phyloP scores from a whole-genome alignment of 2,113 vertebrate genomes.

The Pontoporia blainvillei region DNA sequence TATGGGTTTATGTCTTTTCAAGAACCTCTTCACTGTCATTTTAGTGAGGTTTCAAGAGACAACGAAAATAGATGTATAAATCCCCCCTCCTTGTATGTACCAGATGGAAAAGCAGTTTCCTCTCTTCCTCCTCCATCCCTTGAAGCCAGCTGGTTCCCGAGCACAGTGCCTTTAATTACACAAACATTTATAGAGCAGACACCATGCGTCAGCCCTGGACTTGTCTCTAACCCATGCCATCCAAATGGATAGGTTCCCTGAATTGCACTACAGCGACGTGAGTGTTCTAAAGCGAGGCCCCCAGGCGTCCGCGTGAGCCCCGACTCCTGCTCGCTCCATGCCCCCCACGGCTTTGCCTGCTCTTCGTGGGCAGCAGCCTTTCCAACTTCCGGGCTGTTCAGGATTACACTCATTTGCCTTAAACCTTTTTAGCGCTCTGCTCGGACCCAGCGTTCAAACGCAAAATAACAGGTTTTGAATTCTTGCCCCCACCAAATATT shows the following conservation, averaged over 20 bases:
- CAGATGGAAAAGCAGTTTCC: background rate
- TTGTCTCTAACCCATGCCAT: background rate
- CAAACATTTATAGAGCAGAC: background rate
- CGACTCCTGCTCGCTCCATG: background rate
- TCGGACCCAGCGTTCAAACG: background rate
- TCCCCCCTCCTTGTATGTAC: background rate
- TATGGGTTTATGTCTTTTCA: background rate
- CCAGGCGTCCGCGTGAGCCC: background rate
- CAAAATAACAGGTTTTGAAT: background rate
- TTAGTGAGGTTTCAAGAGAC: background rate
- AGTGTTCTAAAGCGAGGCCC: background rate
- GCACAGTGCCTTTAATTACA: background rate
- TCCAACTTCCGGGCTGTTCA: background rate
- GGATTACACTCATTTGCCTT: background rate
- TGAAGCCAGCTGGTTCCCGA: background rate
- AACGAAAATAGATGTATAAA: background rate
- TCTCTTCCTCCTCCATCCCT: background rate
- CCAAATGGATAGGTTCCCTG: background rate
- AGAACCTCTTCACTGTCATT: background rate
- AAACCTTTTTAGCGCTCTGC: background rate
- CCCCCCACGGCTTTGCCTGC: fast-evolving
- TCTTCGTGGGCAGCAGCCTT: background rate
- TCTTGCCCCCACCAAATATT: background rate
- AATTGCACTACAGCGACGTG: background rate
- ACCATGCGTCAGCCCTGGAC: background rate